Evolutionary conservation across 2,888 invertebrate genomes (phyloP).

Genomic region (Heliconius cydno): DNA sequence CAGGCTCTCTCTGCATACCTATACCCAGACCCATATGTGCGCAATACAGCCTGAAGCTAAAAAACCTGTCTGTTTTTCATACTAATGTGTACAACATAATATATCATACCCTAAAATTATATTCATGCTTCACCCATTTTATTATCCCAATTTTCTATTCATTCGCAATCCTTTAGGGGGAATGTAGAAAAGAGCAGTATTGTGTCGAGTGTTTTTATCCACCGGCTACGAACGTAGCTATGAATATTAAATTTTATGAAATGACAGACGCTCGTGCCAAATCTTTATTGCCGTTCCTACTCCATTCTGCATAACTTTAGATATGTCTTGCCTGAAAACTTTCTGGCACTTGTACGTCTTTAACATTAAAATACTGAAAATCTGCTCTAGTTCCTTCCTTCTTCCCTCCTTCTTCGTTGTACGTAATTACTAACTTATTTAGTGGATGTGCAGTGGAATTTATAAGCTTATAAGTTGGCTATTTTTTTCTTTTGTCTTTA

Average conservation of each 20-base stretch:
- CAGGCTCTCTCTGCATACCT: no score
- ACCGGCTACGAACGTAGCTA: slow-evolving; percentile 30
- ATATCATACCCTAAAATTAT: not conserved
- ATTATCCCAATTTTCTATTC: slow-evolving; percentile 20
- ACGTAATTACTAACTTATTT: slow-evolving; percentile 2
- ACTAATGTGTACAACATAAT: not conserved
- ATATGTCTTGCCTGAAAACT: slow-evolving; percentile 35
- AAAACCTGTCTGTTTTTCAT: not conserved
- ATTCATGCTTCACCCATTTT: slow-evolving; percentile 2
- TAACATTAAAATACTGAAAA: slow-evolving; percentile 37
- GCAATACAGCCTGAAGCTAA: not conserved
- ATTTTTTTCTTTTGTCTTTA: not conserved
- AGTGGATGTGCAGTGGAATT: not conserved
- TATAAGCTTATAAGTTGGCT: not conserved
- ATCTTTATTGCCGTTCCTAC: slow-evolving; percentile 46
- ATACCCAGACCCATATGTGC: not conserved
- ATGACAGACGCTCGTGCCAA: slow-evolving; percentile 47
- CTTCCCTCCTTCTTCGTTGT: not conserved
- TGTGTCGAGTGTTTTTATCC: slow-evolving; percentile 28
- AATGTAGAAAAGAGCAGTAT: slow-evolving; percentile 29
- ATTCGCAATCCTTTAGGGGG: slow-evolving; percentile 13
- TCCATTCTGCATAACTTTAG: slow-evolving; percentile 37
- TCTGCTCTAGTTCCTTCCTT: slow-evolving; percentile 31
- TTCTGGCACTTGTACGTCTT: slow-evolving; percentile 41
- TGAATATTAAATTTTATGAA: slow-evolving; percentile 45